These are phyloP conservation scores for Rotaria magnacalcarata DNA, from an alignment of 2,888 invertebrate genomes.

Conservation along the genomic window DNA sequence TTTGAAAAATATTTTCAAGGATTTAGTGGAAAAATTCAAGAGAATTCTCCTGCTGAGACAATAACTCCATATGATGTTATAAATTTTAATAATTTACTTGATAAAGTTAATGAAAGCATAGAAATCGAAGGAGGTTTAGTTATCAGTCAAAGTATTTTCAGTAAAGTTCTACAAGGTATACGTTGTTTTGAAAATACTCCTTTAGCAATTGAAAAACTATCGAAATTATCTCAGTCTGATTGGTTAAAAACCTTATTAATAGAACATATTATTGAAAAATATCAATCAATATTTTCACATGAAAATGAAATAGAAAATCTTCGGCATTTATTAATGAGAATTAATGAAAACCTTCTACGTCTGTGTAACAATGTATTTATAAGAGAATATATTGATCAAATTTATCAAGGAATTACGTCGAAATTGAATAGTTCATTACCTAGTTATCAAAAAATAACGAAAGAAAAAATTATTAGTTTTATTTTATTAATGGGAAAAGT, in stretches of 20 bases:
- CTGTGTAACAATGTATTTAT: no score
- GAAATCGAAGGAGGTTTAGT: not conserved
- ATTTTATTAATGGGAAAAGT: not conserved
- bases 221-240: not conserved
- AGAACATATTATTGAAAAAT: conserved; percentile 14
- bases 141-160: not conserved
- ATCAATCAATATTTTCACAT: not conserved
- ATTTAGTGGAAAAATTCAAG: no score
- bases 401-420: no score
- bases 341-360: no score
- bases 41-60: not conserved
- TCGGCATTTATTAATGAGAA: no score
- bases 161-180: not conserved
- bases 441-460: not conserved
- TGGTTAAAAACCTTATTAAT: not conserved
- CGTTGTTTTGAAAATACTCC: not conserved
- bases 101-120: not conserved
- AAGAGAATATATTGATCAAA: no score
- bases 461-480: not conserved
- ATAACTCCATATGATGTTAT: not conserved
- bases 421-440: not conserved
- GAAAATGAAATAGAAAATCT: not conserved
- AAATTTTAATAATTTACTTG: not conserved
- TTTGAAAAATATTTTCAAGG: not conserved
- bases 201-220: not conserved